These are phyloP conservation scores for Trissoscelio sp. DNA, from an alignment of 2,888 invertebrate species.

Conservation along the genomic window DNA sequence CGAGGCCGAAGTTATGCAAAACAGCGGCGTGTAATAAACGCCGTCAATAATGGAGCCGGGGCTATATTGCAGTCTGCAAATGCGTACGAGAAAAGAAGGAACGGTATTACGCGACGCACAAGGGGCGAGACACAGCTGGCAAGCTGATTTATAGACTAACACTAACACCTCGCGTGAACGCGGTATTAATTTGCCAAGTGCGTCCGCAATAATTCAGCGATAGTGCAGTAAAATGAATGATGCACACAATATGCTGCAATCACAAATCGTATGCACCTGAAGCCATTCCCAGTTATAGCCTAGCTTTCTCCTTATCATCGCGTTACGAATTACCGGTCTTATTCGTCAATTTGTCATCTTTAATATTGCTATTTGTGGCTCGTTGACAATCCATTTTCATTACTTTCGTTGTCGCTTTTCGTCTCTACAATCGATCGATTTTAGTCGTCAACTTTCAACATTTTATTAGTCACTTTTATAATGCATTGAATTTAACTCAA, in stretches of 20 bases:
- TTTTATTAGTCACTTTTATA: too few relatives aligned
- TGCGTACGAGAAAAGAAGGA: constrained; percentile 63
- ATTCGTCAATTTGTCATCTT: constrained; percentile 59
- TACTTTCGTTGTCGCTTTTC: constrained; percentile 11
- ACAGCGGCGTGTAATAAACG: constrained; percentile 48
- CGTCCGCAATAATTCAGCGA: constrained; percentile 69
- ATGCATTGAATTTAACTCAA: too few relatives aligned
- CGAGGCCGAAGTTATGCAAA: constrained; percentile 50
- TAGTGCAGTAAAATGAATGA: constrained; percentile 69
- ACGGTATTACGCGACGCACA: constrained; percentile 60
- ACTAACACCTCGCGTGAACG: constrained; percentile 69
- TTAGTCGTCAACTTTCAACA: too few relatives aligned
- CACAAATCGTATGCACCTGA: constrained; percentile 70
- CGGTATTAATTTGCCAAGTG: constrained; percentile 70
- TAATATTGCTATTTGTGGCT: constrained; percentile 56
- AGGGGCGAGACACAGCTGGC: constrained; percentile 66
- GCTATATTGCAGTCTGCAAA: constrained; percentile 55
- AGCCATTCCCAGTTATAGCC: constrained; percentile 55
- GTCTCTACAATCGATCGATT: constrained; percentile 16
- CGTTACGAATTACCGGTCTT: constrained; percentile 57
- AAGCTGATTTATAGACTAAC: constrained; percentile 68
- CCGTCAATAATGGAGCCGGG: constrained; percentile 54
- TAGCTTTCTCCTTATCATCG: constrained; percentile 62
- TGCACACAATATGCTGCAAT: constrained; percentile 69
- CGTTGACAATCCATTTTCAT: constrained; percentile 57